Evolutionary conservation across 2,113 vertebrate species (phyloP).

Genomic region (Ptyas mucosa): DNA sequence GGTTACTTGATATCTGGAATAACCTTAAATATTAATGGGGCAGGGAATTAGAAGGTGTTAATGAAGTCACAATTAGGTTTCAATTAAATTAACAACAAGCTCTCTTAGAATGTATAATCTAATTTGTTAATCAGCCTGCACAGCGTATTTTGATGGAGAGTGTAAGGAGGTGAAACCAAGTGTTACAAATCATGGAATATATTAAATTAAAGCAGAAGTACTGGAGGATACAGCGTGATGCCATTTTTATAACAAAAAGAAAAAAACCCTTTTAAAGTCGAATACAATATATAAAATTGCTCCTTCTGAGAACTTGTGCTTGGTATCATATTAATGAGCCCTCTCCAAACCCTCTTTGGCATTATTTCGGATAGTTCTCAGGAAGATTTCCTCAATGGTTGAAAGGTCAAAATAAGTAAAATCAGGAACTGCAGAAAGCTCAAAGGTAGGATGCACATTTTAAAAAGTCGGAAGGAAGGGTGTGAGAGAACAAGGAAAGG

Average conservation of each 20-base stretch:
- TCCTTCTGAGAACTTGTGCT: neutral
- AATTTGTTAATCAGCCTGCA: constrained; percentile 30
- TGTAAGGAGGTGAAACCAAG: constrained; percentile 9
- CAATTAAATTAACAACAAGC: constrained; percentile 28
- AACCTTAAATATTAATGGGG: neutral
- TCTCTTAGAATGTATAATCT: constrained; percentile 28
- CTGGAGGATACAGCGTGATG: neutral
- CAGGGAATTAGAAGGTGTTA: constrained; percentile 1
- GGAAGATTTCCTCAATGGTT: neutral
- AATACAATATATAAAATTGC: too few relatives aligned
- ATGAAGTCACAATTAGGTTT: constrained; percentile 26
- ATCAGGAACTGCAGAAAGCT: neutral
- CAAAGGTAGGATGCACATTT: neutral
- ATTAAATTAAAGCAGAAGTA: constrained; percentile 11
- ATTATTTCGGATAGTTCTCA: neutral
- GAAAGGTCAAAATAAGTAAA: neutral
- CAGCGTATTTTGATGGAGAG: constrained; percentile 11
- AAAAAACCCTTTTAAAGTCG: neutral
- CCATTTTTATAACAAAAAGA: neutral
- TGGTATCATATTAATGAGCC: too few relatives aligned
- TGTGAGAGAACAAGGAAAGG: neutral
- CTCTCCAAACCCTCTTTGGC: neutral
- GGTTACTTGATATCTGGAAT: neutral
- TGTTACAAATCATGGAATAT: constrained; percentile 16
- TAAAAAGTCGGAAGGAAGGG: neutral